Base-by-base conservation (phyloP, 2,113 vertebrate genomes). In the Coreoperca whiteheadi region DNA sequence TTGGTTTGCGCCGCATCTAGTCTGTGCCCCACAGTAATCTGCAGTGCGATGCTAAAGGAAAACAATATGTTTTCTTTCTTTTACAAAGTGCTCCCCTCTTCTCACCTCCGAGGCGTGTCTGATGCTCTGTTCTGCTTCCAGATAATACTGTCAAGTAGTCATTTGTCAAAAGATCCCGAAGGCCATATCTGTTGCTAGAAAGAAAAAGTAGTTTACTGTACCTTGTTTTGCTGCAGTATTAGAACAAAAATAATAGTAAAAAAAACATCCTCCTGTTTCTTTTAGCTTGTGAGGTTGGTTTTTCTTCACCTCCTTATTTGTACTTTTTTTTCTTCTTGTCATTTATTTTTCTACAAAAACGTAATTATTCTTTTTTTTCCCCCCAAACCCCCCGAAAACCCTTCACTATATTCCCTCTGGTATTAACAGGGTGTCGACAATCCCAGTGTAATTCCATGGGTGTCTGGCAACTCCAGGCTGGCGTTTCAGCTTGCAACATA, bases 21-120 rank as follows among this genome's bases (percentile, higher is more conserved):
- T 89, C 85, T 91, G 88, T 79, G 83, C 87, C 90, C 85, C 75
- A 79, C 86, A 87, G 90, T 87, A 88, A 85, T 93, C 85, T 92
- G 91, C 80, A 89, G 89, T 87, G 85, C 65, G 77, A 96, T 95
- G 96, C 97, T 96, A 96, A 95, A 95, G 96, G 96, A 97, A 96
- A 97, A 92, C 92, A 93, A 89, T 90, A 74, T 85, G 79, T 93
- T 95, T 92, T 78, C 92, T 88, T 89, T 93, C 83, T 88, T 92
- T 94, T 90, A 92, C 90, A 92, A 91, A 94, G 87, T 80, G 71
- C 90, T 92, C 85, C 91, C 78, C 80, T 88, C 80, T 87, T 89
- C 88, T 91, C 86, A 79, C 70, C 91, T 91, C 82, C 67, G 60
- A 90, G 90, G 79, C 61, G 73, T 88, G 66, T 89, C 83, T 90